These are phyloP conservation scores for Netelia melanura DNA, from an alignment of 2,888 invertebrate genomes.

Conservation along the genomic window DNA sequence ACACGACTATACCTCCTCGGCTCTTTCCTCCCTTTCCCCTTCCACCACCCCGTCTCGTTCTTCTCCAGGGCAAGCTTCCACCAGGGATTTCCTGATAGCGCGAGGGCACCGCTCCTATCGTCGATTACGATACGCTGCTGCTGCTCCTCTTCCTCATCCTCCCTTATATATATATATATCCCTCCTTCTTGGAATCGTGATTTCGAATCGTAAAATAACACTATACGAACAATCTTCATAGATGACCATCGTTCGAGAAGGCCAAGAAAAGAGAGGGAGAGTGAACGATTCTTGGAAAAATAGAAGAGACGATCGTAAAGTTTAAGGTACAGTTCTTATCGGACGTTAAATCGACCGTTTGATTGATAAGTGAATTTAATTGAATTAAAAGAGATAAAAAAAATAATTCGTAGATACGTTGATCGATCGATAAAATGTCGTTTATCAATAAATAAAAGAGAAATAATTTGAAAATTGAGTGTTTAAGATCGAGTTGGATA, in stretches of 20 bases:
- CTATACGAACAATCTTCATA: conserved; percentile 32
- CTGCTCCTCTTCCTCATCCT: conserved; percentile 56
- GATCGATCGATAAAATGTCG: background rate
- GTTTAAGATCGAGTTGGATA: background rate
- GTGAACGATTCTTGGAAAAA: conserved; percentile 7
- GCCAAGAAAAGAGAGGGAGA: background rate
- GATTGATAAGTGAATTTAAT: too few relatives aligned
- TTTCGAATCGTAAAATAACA: conserved; percentile 59
- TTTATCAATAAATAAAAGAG: too few relatives aligned
- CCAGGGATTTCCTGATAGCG: conserved; percentile 69
- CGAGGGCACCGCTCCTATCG: conserved; percentile 59
- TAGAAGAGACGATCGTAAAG: background rate
- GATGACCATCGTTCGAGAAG: conserved; percentile 38
- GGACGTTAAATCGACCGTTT: background rate
- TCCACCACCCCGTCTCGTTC: conserved; percentile 24
- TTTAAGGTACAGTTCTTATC: conserved; percentile 6
- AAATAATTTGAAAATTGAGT: too few relatives aligned
- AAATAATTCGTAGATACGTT: background rate
- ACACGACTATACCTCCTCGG: conserved; percentile 47
- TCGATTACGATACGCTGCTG: conserved; percentile 67
- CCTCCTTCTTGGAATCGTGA: conserved; percentile 56
- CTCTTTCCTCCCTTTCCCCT: conserved; percentile 26
- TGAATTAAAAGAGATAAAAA: too few relatives aligned
- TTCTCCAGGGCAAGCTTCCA: conserved; percentile 38
- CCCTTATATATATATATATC: background rate